A percentile compares a stretch with the other conserved stretches of the same genome.
These are phyloP conservation scores for Hyposmocoma kahamanoa DNA, from an alignment of 1,140 invertebrate species.

Conservation along the genomic window DNA sequence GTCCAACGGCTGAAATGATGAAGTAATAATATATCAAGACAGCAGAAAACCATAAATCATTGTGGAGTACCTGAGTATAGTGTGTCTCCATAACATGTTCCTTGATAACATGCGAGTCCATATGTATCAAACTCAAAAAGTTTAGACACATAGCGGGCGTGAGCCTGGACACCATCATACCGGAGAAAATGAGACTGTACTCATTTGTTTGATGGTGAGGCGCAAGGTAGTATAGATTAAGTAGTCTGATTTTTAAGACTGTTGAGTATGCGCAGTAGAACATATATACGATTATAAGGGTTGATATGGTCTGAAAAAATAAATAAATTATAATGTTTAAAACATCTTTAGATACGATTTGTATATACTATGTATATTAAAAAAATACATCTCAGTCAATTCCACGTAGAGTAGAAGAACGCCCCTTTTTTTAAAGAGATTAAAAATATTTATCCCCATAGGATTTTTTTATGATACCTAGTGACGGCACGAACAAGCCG, in stretches of 20 bases:
- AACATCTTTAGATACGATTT: background rate
- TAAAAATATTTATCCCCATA: too few relatives aligned
- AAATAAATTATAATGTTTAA: conserved; percentile 17
- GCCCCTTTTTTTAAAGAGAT: too few relatives aligned
- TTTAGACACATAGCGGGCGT: conserved; percentile 99
- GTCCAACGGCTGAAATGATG: too few relatives aligned
- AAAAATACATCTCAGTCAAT: too few relatives aligned
- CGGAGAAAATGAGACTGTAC: conserved; percentile 98
- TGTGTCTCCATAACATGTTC: conserved; percentile 86
- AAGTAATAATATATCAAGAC: too few relatives aligned
- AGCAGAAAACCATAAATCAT: too few relatives aligned
- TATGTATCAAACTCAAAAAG: conserved; percentile 97
- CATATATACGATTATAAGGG: conserved; percentile 93
- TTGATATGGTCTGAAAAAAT: conserved; percentile 84
- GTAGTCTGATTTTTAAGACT: conserved; percentile 94
- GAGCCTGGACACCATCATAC: conserved; percentile 96
- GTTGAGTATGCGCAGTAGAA: conserved; percentile 99
- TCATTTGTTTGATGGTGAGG: conserved; percentile 98
- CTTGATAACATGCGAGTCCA: conserved; percentile 97
- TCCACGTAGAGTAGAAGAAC: too few relatives aligned
- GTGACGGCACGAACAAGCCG: too few relatives aligned
- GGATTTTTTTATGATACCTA: too few relatives aligned
- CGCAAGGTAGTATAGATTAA: conserved; percentile 98
- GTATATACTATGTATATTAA: too few relatives aligned
- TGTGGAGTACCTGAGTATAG: conserved; percentile 94